Conservation (phyloP, 2,888 invertebrate species). For the Yponomeuta plumbellus region DNA sequence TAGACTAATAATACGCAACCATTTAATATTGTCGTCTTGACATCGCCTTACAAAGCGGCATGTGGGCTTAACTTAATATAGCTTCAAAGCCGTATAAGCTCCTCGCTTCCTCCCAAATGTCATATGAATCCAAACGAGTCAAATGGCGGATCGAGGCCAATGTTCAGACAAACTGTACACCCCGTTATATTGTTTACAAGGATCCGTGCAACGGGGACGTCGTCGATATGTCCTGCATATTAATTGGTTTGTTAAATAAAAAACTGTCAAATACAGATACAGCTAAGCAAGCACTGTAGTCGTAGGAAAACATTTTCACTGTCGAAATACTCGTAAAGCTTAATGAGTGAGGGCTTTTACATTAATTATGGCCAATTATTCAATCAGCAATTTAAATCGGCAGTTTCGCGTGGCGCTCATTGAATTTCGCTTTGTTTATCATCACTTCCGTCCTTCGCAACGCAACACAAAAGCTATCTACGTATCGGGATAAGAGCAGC, state of each 20-base stretch:
- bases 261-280: constrained; percentile 16
- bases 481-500: neutral
- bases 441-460: neutral
- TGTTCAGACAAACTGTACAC: constrained; percentile 32
- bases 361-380: constrained; percentile 37
- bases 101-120: constrained; percentile 22
- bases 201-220: constrained; percentile 47
- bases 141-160: constrained; percentile 40
- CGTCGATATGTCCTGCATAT: constrained; percentile 55
- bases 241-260: constrained; percentile 32
- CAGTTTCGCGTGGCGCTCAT: neutral
- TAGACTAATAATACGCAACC: neutral
- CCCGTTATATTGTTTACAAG: constrained; percentile 47
- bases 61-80: constrained; percentile 1
- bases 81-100: neutral
- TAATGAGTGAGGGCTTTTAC: constrained; percentile 29
- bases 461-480: neutral
- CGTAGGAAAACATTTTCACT: constrained; percentile 21
- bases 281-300: constrained; percentile 14
- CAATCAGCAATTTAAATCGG: constrained; percentile 32
- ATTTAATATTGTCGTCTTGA: neutral
- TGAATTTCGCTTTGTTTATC: constrained; percentile 5
- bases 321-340: neutral
- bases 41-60: neutral
- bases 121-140: constrained; percentile 18